Percentiles rank a stretch among this genome's conserved stretches.
phyloP scores from a whole-genome alignment of 2,113 vertebrate species.

The Dermatemys mawii region DNA sequence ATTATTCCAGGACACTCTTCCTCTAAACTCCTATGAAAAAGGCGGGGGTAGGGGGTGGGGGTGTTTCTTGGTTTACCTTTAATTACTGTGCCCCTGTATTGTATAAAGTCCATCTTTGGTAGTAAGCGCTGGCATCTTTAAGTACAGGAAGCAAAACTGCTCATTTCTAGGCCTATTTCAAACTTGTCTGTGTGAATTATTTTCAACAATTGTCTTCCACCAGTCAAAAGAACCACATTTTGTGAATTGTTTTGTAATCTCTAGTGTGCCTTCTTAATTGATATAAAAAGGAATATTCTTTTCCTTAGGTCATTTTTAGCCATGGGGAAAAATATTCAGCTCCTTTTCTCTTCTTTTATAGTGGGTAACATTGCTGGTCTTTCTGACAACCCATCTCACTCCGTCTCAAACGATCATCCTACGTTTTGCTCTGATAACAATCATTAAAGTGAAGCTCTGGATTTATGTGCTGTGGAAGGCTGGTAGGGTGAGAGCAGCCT shows the following conservation, averaged over 20 bases:
- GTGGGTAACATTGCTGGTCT: not conserved
- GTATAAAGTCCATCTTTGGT: not conserved
- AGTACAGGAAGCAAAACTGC: not conserved
- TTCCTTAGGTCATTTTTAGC: not conserved
- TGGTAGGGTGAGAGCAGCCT: not conserved
- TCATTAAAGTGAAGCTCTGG: not conserved
- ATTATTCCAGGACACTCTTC: not conserved
- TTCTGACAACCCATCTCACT: not conserved
- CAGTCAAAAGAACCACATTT: not conserved
- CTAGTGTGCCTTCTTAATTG: not conserved
- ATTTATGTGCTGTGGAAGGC: not conserved
- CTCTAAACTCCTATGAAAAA: not conserved
- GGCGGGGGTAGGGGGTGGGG: no score
- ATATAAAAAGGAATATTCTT: not conserved
- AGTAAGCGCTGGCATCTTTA: not conserved
- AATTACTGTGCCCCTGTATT: not conserved
- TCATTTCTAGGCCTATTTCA: not conserved
- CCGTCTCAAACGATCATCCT: not conserved
- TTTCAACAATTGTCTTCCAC: accelerated
- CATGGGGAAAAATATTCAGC: not conserved
- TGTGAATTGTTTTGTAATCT: not conserved
- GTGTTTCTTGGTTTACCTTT: not conserved
- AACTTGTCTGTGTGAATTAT: not conserved
- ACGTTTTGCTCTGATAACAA: not conserved
- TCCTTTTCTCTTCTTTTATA: not conserved